Conservation (phyloP, 2,888 invertebrate genomes). For the Leptinotarsa peninsularis region DNA sequence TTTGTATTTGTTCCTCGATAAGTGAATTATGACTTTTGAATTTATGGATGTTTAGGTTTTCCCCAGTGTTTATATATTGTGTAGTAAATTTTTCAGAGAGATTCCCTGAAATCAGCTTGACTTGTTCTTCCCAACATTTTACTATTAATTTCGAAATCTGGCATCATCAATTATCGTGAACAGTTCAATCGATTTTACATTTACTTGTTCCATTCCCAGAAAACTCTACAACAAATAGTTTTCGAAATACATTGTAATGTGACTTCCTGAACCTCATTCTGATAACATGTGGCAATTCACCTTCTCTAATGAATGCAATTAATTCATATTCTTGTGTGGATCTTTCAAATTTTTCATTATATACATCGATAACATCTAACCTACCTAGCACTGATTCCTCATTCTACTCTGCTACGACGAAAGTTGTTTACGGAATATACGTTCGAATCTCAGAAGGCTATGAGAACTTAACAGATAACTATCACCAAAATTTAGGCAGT, state of each 20-base stretch:
- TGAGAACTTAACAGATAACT: constrained; percentile 22
- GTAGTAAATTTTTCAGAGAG: no score
- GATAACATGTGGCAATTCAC: background rate
- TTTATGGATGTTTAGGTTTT: no score
- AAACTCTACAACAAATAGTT: background rate
- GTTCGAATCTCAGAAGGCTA: constrained; percentile 21
- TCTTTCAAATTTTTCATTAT: constrained; percentile 7
- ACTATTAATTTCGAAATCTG: no score
- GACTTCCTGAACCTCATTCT: background rate
- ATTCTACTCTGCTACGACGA: constrained; percentile 7
- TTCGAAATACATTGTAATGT: background rate
- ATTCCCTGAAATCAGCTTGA: no score
- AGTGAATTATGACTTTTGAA: no score
- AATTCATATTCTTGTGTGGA: constrained; percentile 8
- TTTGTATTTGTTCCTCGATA: no score
- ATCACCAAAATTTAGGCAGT: constrained; percentile 10
- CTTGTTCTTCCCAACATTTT: no score
- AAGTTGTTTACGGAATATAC: constrained; percentile 4
- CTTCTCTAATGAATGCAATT: constrained; percentile 4
- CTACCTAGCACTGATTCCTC: constrained; percentile 7
- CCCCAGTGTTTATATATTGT: no score
- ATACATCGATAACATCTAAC: constrained; percentile 4
- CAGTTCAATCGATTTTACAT: no score
- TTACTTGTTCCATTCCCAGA: no score
- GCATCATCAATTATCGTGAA: no score